phyloP scores from a whole-genome alignment of 2,113 vertebrate genomes.

The Malurus cyaneus region DNA sequence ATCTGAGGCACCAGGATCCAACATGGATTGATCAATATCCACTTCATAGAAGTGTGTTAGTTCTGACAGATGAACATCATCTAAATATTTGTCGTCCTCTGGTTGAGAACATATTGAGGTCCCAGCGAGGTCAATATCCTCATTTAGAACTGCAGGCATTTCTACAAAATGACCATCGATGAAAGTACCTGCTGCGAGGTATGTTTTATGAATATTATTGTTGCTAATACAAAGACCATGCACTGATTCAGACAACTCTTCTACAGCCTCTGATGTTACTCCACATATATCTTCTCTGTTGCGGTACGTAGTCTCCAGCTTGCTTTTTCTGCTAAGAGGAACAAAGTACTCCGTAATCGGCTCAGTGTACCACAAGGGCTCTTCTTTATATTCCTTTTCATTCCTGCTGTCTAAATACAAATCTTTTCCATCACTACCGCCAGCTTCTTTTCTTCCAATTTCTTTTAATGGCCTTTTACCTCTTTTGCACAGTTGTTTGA shows the following conservation, averaged over 20 bases:
- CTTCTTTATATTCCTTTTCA: conserved; percentile 92
- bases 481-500: conserved; percentile 88
- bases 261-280: conserved; percentile 76
- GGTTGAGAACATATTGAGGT: conserved; percentile 91
- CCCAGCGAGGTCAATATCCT: conserved; percentile 87
- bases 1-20: conserved; percentile 99
- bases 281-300: conserved; percentile 79
- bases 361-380: conserved; percentile 98
- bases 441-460: conserved; percentile 80
- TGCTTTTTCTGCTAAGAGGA: conserved; percentile 91
- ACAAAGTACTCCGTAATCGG: conserved; percentile 95
- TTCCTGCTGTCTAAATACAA: conserved; percentile 78
- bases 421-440: conserved; percentile 79
- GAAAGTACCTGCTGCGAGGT: conserved; percentile 96
- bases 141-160: conserved; percentile 88
- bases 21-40: conserved; percentile 99
- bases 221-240: conserved; percentile 89
- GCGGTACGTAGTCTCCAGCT: conserved; percentile 95
- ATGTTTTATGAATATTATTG: conserved; percentile 86
- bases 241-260: conserved; percentile 85
- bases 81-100: conserved; percentile 91
- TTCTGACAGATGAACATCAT: conserved; percentile 99
- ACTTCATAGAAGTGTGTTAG: conserved; percentile 99
- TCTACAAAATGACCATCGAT: conserved; percentile 98
- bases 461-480: conserved; percentile 88